Percentiles rank a stretch among this genome's conserved stretches.
Conservation (phyloP, 2,797 vertebrate species). For the Siniperca scherzeri region DNA sequence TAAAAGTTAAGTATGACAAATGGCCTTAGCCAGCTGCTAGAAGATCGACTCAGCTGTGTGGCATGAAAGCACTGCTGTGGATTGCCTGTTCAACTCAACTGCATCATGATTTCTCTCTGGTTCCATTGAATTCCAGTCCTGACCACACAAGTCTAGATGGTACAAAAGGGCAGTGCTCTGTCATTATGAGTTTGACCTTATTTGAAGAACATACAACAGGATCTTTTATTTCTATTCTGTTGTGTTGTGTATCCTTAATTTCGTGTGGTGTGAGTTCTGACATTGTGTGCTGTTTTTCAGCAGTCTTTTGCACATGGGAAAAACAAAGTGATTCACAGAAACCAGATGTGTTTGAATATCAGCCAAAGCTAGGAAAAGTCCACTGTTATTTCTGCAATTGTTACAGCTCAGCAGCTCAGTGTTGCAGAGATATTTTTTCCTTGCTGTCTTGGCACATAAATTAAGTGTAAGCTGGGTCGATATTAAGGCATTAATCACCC, state of each 20-base stretch:
- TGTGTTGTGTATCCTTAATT: slow-evolving; percentile 20
- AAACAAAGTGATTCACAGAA: slow-evolving; percentile 51
- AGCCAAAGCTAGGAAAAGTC: slow-evolving; percentile 36
- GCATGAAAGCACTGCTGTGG: slow-evolving; percentile 17
- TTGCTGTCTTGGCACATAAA: slow-evolving; percentile 41
- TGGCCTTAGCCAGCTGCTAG: background rate
- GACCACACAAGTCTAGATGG: slow-evolving; percentile 20
- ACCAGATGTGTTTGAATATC: slow-evolving; percentile 69
- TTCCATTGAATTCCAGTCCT: slow-evolving; percentile 20
- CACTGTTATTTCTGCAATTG: slow-evolving; percentile 32
- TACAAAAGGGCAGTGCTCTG: background rate
- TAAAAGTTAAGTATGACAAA: slow-evolving; percentile 35
- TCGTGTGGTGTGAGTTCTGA: slow-evolving; percentile 26
- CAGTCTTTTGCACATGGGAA: slow-evolving; percentile 32
- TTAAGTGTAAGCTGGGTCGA: slow-evolving; percentile 53
- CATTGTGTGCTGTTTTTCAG: slow-evolving; percentile 40
- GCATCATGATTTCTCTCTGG: slow-evolving; percentile 18
- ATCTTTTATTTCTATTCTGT: slow-evolving; percentile 10
- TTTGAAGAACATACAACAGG: slow-evolving; percentile 16
- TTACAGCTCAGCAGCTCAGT: slow-evolving; percentile 36
- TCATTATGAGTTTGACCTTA: slow-evolving; percentile 12
- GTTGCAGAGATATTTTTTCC: slow-evolving; percentile 12
- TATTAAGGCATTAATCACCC: slow-evolving; percentile 64
- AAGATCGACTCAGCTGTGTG: background rate
- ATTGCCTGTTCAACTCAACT: slow-evolving; percentile 12